Evolutionary conservation across 2,113 vertebrate genomes (phyloP), one percentile per base, ranked within the genome.

Genomic region (Forbesichthys papilliferus): DNA sequence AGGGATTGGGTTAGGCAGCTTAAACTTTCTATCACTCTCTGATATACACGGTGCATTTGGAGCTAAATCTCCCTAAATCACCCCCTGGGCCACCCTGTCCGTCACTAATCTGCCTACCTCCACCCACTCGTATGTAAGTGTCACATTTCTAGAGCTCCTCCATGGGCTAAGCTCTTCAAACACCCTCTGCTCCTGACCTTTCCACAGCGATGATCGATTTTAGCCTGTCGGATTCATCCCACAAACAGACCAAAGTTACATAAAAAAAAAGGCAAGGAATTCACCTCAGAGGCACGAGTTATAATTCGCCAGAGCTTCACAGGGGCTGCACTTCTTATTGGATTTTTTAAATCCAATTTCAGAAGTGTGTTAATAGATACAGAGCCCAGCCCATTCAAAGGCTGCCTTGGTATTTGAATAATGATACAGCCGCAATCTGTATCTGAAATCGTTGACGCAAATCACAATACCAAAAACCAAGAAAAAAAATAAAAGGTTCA

Each of bases 131-230:
- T 86, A 86, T 83, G 75, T 79, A 84, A 83, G 89, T 90, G 85
- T 91, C 89, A 84, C 85, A 89, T 91, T 91, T 90, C 89, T 87
- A 84, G 85, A 82, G 68, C 86, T 84, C 69, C 82, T 87, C 81
- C 78, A 72, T 5, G 53, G 87, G 84, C 88, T 90, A 89, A 91
- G 88, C 84, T 87, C 87, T 90, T 90, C 86, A 89, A 89, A 90
- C 89, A 83, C 73, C 81, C 84, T 47, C 74, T 84, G 84, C 75
- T 87, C 86, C 87, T 89, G 88, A 90, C 86, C 90, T 90, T 86
- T 87, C 82, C 80, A 75, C 54, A 60, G 84, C 88, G 86, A 88
- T 90, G 83, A 91, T 91, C 86, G 83, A 91, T 90, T 91, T 42
- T 78, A 87, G 73, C 84, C 77, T 62, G 65, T 74, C 84, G 86